Conservation (phyloP, 2,113 vertebrate species). For the Myotis yumanensis region DNA sequence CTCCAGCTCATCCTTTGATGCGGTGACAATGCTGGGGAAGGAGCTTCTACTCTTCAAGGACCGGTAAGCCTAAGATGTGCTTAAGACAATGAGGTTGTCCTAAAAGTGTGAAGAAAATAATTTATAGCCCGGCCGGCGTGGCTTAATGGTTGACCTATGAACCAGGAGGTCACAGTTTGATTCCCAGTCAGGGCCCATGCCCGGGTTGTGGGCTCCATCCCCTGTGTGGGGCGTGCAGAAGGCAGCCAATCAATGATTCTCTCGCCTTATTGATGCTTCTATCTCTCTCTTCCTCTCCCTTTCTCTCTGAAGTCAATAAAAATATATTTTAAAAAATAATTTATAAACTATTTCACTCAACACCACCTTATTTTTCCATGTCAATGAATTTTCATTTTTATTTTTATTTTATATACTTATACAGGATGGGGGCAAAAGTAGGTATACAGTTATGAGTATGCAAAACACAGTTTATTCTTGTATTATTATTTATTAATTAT, state of each 20-base stretch:
- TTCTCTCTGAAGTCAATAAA: too few relatives aligned
- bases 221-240: too few relatives aligned
- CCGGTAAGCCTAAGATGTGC: conserved; percentile 28
- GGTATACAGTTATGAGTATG: background rate
- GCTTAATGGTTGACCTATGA: too few relatives aligned
- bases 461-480: background rate
- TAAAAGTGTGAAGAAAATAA: too few relatives aligned
- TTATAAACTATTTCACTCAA: background rate
- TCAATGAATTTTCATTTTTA: background rate
- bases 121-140: background rate
- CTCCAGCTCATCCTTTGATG: conserved; percentile 74
- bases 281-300: too few relatives aligned
- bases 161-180: too few relatives aligned
- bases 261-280: too few relatives aligned
- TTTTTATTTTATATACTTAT: background rate
- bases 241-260: too few relatives aligned
- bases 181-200: too few relatives aligned
- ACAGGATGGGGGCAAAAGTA: background rate
- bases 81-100: background rate
- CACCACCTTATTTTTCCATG: background rate
- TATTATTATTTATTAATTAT: background rate
- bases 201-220: too few relatives aligned
- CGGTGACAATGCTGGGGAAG: conserved; percentile 75
- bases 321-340: too few relatives aligned
- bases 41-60: conserved; percentile 79